Conservation (phyloP, 2,113 vertebrate genomes). For the Charina bottae region DNA sequence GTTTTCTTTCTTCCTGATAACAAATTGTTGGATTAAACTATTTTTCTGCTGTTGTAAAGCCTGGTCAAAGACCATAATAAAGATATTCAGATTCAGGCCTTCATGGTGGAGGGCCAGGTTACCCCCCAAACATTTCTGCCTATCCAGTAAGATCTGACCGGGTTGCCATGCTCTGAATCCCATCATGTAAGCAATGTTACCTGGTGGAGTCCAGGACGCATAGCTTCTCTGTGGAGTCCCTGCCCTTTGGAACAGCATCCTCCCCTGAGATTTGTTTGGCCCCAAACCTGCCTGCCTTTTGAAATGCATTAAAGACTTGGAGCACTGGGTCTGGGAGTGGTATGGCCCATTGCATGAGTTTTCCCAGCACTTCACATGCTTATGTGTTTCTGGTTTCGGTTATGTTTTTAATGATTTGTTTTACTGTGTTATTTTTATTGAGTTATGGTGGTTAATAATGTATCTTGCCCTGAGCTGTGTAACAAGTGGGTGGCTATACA, state of each 20-base stretch:
- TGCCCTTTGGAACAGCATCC: not conserved
- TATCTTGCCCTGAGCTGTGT: not conserved
- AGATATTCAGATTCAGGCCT: not conserved
- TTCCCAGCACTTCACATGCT: not conserved
- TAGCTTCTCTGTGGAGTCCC: not conserved
- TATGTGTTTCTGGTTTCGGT: not conserved
- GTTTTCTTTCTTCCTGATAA: too few relatives aligned
- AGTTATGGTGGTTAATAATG: not conserved
- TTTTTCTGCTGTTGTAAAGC: too few relatives aligned
- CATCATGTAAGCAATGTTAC: not conserved
- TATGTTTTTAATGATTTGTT: not conserved
- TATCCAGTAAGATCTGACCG: not conserved
- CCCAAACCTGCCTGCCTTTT: not conserved
- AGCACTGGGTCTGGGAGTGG: not conserved
- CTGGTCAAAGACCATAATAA: too few relatives aligned
- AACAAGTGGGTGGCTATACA: too few relatives aligned
- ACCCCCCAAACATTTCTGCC: not conserved
- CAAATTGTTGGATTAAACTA: too few relatives aligned
- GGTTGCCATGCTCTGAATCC: not conserved
- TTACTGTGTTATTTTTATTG: not conserved
- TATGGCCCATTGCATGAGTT: not conserved
- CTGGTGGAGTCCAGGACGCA: not conserved
- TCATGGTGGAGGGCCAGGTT: not conserved
- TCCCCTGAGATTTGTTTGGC: not conserved
- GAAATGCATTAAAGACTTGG: not conserved